Evolutionary conservation across 64 coral and sea anemone genomes (phyloP), one percentile per base, ranked within the genome.

Genomic region (Pocillopora verrucosa): DNA sequence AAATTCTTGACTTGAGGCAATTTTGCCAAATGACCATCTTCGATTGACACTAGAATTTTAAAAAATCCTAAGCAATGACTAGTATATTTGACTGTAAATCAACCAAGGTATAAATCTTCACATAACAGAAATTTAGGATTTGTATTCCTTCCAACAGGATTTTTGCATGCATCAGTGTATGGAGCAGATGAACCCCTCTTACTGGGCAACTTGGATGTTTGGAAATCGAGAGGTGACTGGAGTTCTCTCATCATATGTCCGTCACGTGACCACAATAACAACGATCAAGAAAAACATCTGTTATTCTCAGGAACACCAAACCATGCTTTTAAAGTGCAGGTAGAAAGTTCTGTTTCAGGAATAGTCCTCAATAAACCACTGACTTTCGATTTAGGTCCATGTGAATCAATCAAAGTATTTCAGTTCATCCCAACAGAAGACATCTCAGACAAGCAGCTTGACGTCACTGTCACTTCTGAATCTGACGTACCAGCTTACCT

Each of bases 381-480:
- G 20, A 38, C 16, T 0, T 36, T 78, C 19, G 45, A 59, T 1
- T 56, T 24, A 78, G 9, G 9, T 15, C 74, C 30, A 10, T 11
- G 9, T 38, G 41, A 45, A 1, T 26, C 25, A 1, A 38, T n/a
- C 22, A 10, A 11, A 13, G 72, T 92, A 16, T 92, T 87, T 63
- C 77, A 79, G 45, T 92, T 92, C 38, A 59, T 87, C 58, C 86
- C 90, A 15, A 73, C 83, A 65, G 25, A 9, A 30, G 36, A 87
- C 24, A 79, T 69, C 24, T 34, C 62, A 5, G 26, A 78, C 0
- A 61, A 58, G 13, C 90, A 92, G 10, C 90, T 92, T 73, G 90
- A 92, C 24, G 79, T 87, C 16, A 92, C 90, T 9, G 90, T 92
- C 60, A 87, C 51, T 12, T 92, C 90, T 13, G 75, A 38, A 34